Evolutionary conservation across 2,888 invertebrate genomes (phyloP).

Genomic region (Escarpia spicata): DNA sequence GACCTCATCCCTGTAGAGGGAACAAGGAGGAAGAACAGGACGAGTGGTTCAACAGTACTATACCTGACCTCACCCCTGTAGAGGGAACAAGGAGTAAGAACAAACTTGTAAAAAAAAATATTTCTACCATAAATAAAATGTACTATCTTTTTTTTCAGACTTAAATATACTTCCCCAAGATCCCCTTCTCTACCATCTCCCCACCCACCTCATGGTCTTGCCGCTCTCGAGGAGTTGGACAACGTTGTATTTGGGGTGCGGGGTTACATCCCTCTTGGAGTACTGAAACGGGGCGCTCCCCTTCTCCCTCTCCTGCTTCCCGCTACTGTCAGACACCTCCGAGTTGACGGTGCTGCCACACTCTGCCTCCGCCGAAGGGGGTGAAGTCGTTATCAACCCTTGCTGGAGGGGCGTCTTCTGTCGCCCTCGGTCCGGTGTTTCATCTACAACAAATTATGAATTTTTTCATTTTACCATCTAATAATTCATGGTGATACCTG

Average conservation of each 20-base stretch:
- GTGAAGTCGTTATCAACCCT: neutral
- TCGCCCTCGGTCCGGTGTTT: neutral
- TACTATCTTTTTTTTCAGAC: too few relatives aligned
- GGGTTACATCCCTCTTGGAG: neutral
- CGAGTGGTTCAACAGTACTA: too few relatives aligned
- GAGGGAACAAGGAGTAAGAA: too few relatives aligned
- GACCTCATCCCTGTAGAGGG: too few relatives aligned
- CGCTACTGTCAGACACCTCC: neutral
- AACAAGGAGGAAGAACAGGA: too few relatives aligned
- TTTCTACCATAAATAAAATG: too few relatives aligned
- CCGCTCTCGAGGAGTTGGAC: conserved; percentile 58
- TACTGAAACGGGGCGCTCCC: neutral
- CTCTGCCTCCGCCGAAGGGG: neutral
- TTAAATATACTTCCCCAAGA: too few relatives aligned
- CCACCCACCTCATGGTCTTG: conserved; percentile 52
- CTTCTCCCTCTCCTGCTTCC: neutral
- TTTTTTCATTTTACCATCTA: neutral
- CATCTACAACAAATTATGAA: neutral
- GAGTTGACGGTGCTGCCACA: neutral
- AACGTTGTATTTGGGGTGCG: conserved; percentile 48
- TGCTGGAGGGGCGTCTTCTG: neutral
- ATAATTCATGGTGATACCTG: too few relatives aligned
- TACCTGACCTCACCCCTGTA: too few relatives aligned
- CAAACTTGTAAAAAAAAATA: too few relatives aligned
- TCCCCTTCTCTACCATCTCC: neutral